Conservation (phyloP, 1,140 invertebrate species). For the Drosophila lowei region DNA sequence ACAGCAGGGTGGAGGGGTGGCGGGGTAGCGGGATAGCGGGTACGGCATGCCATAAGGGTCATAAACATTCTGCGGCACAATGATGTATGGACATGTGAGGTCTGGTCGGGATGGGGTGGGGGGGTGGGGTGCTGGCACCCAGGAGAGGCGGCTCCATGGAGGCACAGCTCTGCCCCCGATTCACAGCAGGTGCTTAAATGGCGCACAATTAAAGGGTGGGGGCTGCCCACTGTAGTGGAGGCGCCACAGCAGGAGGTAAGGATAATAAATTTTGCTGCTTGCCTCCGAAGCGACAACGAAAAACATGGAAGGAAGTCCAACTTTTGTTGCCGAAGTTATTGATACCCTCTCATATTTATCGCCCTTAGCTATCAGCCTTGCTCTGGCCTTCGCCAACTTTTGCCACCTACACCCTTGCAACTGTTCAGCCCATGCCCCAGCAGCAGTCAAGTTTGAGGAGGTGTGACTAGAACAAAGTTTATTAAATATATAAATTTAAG, state of each 20-base stretch:
- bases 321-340: too few relatives aligned
- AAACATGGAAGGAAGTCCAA: not conserved
- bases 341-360: too few relatives aligned
- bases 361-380: too few relatives aligned
- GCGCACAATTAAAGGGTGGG: conserved; percentile 62
- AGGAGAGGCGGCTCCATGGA: too few relatives aligned
- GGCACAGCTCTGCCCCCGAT: conserved; percentile 5
- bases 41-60: conserved; percentile 39
- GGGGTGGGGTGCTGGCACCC: not conserved
- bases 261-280: conserved; percentile 44
- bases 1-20: too few relatives aligned
- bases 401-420: too few relatives aligned
- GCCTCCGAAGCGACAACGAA: conserved; percentile 4
- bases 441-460: too few relatives aligned
- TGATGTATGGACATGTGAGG: conserved; percentile 69
- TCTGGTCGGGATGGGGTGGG: not conserved
- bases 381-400: too few relatives aligned
- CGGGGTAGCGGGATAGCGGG: too few relatives aligned
- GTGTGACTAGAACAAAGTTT: too few relatives aligned
- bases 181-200: conserved; percentile 61
- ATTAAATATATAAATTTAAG: too few relatives aligned
- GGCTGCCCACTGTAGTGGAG: not conserved
- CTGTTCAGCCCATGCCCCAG: too few relatives aligned
- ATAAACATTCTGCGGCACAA: conserved; percentile 76
- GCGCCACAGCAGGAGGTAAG: conserved; percentile 24